Base-by-base conservation (phyloP, 2,113 vertebrate genomes). In the Cariama cristata region DNA sequence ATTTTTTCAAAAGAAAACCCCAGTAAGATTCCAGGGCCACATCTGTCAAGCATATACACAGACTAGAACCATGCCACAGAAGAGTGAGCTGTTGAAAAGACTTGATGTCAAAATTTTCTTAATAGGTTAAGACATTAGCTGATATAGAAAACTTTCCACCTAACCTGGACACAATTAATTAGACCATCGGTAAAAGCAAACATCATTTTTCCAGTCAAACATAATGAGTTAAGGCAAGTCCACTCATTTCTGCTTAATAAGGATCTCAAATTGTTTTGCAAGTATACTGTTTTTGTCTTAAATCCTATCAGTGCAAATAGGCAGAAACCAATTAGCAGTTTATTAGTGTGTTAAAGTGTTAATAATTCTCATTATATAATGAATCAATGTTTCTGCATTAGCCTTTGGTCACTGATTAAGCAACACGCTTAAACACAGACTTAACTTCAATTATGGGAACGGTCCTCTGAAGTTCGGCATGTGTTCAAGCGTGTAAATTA, bases 251-350 rank as follows among this genome's bases (percentile, higher is more conserved):
- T 87, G 30, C 45, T 89, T 97, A 92, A 89, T 64, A 91, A 84
- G 21, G 28, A 76, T 56, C 33, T 23, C 24, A 75, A 93, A 49
- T 56, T 66, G 7, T 90, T 96, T 79, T 84, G 33, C 44, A 76
- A 75, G 26, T n/a, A n/a, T 66, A 63, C 24, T 24, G 42, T 5
- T 90, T 86, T 71, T 84, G 49, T 45, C 80, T 89, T 79, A 93
- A 96, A 97, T 95, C 95, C 94, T 75, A 72, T 96, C 88, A 94
- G 95, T 60, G 94, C 92, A 97, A 88, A 86, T 9, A 95, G 27
- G 92, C 79, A 86, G 95, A 94, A 97, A 96, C 76, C 90, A 86
- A 94, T 97, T 87, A 97, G 44, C 40, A 87, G 30, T 81, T 95
- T 93, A 45, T 95, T 93, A 77, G 56, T 81, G 88, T 86, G 56